phyloP scores from a whole-genome alignment of 2,888 invertebrate species.

The Caenorhabditis sulstoni region DNA sequence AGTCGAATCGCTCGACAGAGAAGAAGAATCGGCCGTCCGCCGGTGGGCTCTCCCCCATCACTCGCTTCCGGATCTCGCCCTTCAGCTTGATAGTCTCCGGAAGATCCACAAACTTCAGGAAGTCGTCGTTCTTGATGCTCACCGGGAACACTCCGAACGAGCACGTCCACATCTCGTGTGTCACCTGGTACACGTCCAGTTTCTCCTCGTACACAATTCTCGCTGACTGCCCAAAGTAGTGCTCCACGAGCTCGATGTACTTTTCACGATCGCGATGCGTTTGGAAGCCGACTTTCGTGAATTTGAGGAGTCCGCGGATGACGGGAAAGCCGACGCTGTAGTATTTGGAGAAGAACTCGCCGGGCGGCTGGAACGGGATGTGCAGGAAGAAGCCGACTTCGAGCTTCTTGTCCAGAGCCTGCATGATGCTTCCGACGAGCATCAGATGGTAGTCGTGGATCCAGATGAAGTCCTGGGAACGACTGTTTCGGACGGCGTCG shows the following conservation, averaged over 20 bases:
- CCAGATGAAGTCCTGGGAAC: constrained; percentile 88
- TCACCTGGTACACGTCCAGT: constrained; percentile 68
- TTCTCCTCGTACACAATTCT: constrained; percentile 71
- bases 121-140: constrained; percentile 80
- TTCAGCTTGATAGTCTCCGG: constrained; percentile 71
- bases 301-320: constrained; percentile 91
- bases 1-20: constrained; percentile 80
- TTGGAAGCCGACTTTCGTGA: constrained; percentile 86
- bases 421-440: constrained; percentile 92
- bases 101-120: constrained; percentile 75
- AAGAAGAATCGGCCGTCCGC: constrained; percentile 78
- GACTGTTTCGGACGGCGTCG: constrained; percentile 79
- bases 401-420: constrained; percentile 84
- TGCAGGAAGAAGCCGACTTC: constrained; percentile 92
- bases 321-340: constrained; percentile 84
- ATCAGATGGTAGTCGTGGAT: constrained; percentile 95
- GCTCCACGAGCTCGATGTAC: constrained; percentile 75
- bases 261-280: constrained; percentile 78
- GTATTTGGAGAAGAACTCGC: constrained; percentile 85
- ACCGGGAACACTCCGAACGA: constrained; percentile 80
- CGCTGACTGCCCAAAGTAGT: constrained; percentile 71
- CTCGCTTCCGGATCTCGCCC: constrained; percentile 72
- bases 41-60: constrained; percentile 74
- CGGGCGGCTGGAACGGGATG: constrained; percentile 96
- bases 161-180: constrained; percentile 79